A percentile compares a stretch with the other conserved stretches of the same genome.
Evolutionary conservation across 2,113 vertebrate genomes (phyloP).

Genomic region (Aleadryas rufinucha): DNA sequence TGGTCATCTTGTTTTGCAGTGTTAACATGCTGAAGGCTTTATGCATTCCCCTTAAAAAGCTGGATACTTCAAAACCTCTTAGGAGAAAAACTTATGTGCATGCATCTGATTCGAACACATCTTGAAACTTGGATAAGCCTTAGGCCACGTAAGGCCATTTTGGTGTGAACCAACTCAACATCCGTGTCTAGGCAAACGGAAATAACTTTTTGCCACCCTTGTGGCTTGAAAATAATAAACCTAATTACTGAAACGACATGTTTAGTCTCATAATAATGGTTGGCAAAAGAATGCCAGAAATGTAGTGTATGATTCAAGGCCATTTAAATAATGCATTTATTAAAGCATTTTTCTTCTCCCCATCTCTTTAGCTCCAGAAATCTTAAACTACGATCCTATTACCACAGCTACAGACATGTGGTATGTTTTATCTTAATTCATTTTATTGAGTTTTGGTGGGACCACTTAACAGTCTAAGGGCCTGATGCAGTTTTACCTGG

Average conservation of each 20-base stretch:
- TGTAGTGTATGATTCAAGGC: not conserved
- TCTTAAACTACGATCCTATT: constrained; percentile 96
- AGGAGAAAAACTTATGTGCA: not conserved
- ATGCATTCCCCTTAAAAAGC: not conserved
- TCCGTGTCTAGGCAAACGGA: rapidly evolving
- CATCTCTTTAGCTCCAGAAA: constrained; percentile 85
- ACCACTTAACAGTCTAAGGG: not conserved
- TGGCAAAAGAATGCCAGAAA: not conserved
- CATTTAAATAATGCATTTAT: not conserved
- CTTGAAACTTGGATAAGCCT: not conserved
- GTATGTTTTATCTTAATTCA: constrained; percentile 71
- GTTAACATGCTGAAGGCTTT: not conserved
- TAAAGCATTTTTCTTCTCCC: not conserved
- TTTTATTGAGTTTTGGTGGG: not conserved
- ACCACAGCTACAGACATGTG: constrained; percentile 96
- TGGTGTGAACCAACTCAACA: not conserved
- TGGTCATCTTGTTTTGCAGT: not conserved
- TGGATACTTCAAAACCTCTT: not conserved
- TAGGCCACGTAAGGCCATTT: not conserved
- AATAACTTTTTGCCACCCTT: not conserved
- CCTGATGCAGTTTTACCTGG: not conserved
- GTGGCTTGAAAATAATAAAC: not conserved
- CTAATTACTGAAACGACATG: not conserved
- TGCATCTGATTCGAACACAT: not conserved
- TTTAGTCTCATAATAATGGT: not conserved